These are phyloP conservation scores for Platynereis dumerilii DNA, from an alignment of 2,888 invertebrate species.

Conservation along the genomic window DNA sequence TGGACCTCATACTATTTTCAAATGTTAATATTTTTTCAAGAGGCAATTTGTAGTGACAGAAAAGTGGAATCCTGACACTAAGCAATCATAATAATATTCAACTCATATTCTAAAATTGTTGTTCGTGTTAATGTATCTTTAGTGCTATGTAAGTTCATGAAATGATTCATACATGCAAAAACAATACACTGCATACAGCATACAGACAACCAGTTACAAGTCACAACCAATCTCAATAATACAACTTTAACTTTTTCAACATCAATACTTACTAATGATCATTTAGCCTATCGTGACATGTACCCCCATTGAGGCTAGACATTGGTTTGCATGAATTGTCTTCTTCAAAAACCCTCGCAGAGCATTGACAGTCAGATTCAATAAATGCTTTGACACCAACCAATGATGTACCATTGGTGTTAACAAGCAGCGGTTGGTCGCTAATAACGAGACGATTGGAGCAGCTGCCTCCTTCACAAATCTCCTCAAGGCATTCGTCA, in stretches of 20 bases:
- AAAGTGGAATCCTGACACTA: neutral
- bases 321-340: neutral
- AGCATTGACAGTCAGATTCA: slow-evolving; percentile 10
- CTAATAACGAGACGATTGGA: slow-evolving; percentile 80
- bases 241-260: too few relatives aligned
- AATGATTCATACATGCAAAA: too few relatives aligned
- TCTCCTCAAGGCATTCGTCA: slow-evolving; percentile 65
- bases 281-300: slow-evolving; percentile 4
- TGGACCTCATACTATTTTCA: too few relatives aligned
- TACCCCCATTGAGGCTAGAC: slow-evolving; percentile 20
- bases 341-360: neutral
- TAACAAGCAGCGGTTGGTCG: slow-evolving; percentile 74
- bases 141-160: too few relatives aligned
- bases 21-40: neutral
- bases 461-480: slow-evolving; percentile 76
- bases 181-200: too few relatives aligned
- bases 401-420: slow-evolving; percentile 94
- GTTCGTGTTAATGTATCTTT: too few relatives aligned
- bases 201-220: too few relatives aligned
- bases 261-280: neutral
- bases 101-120: too few relatives aligned
- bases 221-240: too few relatives aligned
- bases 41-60: neutral
- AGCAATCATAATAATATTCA: neutral
- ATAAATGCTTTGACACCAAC: slow-evolving; percentile 85